A percentile compares a stretch with the other conserved stretches of the same genome.
Evolutionary conservation across 2,888 invertebrate species (phyloP).

Genomic region (Zootermopsis nevadensis): DNA sequence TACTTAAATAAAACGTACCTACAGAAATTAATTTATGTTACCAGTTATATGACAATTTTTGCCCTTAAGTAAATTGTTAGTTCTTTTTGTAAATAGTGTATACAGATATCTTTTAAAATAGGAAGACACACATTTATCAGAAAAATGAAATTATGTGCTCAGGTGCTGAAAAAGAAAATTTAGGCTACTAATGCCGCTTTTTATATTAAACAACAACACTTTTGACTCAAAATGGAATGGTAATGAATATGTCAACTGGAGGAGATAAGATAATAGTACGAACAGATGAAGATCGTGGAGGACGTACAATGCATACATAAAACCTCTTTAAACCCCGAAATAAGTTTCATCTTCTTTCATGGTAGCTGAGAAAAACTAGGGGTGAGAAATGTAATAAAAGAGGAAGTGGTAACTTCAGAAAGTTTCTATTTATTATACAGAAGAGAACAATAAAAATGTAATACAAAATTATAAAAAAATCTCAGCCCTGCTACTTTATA

Average conservation of each 20-base stretch:
- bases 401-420: neutral
- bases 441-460: neutral
- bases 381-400: neutral
- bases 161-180: too few species aligned
- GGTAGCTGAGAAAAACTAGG: slow-evolving; percentile 20
- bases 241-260: neutral
- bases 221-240: neutral
- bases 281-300: too few species aligned
- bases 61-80: too few species aligned
- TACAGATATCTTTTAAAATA: too few species aligned
- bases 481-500: too few species aligned
- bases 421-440: neutral
- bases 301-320: neutral
- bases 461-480: neutral
- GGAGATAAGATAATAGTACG: neutral
- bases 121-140: too few species aligned
- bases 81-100: too few species aligned
- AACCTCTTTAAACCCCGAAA: neutral
- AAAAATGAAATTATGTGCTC: too few species aligned
- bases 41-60: too few species aligned
- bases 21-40: too few species aligned
- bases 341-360: neutral
- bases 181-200: too few species aligned
- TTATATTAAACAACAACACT: neutral
- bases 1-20: too few species aligned